Conservation (phyloP, 2,113 vertebrate genomes). For the Petrocephalus zakoni region DNA sequence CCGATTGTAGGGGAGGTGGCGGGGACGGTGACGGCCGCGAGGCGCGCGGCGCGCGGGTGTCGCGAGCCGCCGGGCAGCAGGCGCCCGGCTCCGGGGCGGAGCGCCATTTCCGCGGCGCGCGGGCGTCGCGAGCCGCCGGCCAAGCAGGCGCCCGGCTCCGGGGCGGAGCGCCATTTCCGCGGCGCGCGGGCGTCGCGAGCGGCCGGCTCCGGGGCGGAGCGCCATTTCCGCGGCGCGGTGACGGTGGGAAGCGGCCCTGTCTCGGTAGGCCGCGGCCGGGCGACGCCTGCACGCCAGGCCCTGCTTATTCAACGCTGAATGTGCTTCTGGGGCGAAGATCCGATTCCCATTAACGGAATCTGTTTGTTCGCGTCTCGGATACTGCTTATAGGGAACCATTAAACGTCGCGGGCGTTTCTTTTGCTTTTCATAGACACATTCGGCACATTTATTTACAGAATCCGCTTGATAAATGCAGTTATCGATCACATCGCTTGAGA, state of each 20-base stretch:
- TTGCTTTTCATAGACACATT: not conserved
- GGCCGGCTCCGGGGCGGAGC: slow-evolving; percentile 55
- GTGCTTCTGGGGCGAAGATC: not conserved
- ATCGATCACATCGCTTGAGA: not conserved
- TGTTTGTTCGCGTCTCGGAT: not conserved
- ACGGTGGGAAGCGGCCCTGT: slow-evolving; percentile 33
- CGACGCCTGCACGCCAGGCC: slow-evolving; percentile 62
- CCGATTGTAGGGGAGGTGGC: not conserved
- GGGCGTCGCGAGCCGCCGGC: too few species aligned
- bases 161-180: slow-evolving; percentile 74
- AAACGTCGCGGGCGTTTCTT: not conserved
- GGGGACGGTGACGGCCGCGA: not conserved
- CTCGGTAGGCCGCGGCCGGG: slow-evolving; percentile 58
- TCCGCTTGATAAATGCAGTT: not conserved
- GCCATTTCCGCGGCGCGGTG: slow-evolving; percentile 80
- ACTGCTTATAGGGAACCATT: not conserved
- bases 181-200: not conserved
- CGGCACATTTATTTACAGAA: not conserved
- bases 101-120: slow-evolving; percentile 80
- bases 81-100: slow-evolving; percentile 44
- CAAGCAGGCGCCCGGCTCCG: slow-evolving; percentile 21
- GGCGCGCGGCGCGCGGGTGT: not conserved
- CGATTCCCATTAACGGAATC: not conserved
- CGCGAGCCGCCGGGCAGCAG: not conserved
- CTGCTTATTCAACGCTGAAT: slow-evolving; percentile 25